Conservation (phyloP, 2,888 invertebrate species). For the Pristionchus mayeri region DNA sequence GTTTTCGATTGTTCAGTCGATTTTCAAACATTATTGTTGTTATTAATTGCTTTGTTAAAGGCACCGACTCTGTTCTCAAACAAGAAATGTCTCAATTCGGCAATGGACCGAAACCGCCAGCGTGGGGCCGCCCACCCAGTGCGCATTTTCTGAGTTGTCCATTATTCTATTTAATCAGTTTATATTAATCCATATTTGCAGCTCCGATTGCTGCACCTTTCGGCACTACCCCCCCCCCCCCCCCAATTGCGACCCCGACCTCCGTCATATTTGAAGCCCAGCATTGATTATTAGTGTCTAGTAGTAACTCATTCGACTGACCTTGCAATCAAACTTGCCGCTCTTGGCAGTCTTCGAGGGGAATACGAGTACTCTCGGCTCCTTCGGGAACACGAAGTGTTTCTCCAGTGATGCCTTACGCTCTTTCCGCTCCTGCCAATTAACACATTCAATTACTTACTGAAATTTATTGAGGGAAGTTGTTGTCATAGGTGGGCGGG, state of each 20-base stretch:
- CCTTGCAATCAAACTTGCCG: conserved; percentile 86
- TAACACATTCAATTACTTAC: background rate
- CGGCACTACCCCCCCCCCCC: no score
- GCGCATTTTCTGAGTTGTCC: background rate
- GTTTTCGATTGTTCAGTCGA: background rate
- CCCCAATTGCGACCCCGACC: no score
- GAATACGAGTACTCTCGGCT: conserved; percentile 63
- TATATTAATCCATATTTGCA: background rate
- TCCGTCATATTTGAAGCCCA: no score
- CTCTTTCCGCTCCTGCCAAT: conserved; percentile 62
- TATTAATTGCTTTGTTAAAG: background rate
- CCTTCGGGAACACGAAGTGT: conserved; percentile 63
- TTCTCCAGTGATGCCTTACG: conserved; percentile 66
- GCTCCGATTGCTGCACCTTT: conserved; percentile 44
- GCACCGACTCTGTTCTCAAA: background rate
- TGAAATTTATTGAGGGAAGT: no score
- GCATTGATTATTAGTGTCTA: background rate
- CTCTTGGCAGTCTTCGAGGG: conserved; percentile 85
- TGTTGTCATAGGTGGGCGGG: no score
- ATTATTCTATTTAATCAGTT: background rate
- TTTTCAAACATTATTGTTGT: no score
- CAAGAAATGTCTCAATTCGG: conserved; percentile 49
- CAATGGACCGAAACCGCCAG: conserved; percentile 50
- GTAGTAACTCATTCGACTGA: background rate
- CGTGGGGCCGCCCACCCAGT: conserved; percentile 47